These are phyloP conservation scores for Enteromius thamalakanensis DNA, from an alignment of 2,797 vertebrate species.

Conservation along the genomic window DNA sequence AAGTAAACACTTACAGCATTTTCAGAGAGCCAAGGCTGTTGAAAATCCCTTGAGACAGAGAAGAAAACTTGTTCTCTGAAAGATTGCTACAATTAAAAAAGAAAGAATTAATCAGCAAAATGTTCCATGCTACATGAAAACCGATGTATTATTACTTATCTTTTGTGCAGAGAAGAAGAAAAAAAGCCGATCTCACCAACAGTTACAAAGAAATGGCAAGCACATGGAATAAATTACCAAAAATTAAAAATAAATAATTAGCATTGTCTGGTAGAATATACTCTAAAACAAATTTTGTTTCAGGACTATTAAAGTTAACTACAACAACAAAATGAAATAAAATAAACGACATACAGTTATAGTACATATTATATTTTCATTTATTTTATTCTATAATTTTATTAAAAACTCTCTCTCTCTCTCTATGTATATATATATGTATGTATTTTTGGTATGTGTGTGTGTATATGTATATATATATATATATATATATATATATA, in stretches of 20 bases:
- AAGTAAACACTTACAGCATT: constrained; percentile 84
- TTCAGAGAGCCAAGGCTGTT: constrained; percentile 90
- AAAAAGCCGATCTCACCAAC: background rate
- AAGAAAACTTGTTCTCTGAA: constrained; percentile 95
- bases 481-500: too few species aligned
- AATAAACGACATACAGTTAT: too few species aligned
- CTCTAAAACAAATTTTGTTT: background rate
- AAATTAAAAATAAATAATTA: background rate
- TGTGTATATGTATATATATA: too few species aligned
- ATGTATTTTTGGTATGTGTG: too few species aligned
- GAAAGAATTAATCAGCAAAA: background rate
- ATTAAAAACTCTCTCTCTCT: too few species aligned
- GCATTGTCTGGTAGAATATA: background rate
- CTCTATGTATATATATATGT: too few species aligned
- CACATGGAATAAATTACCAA: background rate
- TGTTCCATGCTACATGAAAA: background rate
- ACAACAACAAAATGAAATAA: background rate
- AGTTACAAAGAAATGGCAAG: background rate
- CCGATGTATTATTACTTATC: background rate
- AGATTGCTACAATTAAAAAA: constrained; percentile 83
- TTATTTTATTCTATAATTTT: too few species aligned
- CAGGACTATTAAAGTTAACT: background rate
- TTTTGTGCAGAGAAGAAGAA: background rate
- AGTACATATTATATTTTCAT: too few species aligned
- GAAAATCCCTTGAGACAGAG: constrained; percentile 90